These are phyloP conservation scores for Muscidifurax raptorellus DNA, from an alignment of 1,140 invertebrate genomes.

Conservation along the genomic window DNA sequence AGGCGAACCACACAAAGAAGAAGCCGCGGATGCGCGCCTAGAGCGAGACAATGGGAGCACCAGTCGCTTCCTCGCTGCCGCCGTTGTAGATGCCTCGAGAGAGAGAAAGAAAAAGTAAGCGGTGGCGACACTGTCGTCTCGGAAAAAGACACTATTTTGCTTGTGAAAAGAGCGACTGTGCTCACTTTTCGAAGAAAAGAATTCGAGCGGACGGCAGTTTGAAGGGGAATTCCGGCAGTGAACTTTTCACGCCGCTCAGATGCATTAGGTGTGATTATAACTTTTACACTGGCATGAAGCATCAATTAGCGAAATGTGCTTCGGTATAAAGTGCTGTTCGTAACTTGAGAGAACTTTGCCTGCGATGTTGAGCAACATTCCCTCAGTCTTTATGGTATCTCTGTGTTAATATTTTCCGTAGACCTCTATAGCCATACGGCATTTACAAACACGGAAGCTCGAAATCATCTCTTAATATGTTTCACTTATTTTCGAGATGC, in stretches of 20 bases:
- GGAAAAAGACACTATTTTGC: conserved; percentile 24
- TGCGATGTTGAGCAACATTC: too few species aligned
- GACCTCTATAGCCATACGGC: too few species aligned
- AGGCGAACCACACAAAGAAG: conserved; percentile 14
- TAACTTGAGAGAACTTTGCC: too few species aligned
- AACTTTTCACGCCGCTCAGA: background rate
- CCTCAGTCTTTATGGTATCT: too few species aligned
- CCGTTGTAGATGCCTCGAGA: background rate
- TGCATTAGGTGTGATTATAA: background rate
- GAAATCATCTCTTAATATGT: too few species aligned
- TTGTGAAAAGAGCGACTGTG: background rate
- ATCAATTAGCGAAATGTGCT: too few species aligned
- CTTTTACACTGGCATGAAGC: background rate
- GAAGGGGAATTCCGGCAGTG: background rate
- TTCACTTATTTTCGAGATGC: too few species aligned
- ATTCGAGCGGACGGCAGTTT: background rate
- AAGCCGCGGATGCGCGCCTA: background rate
- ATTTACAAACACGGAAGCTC: too few species aligned
- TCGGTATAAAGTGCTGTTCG: too few species aligned
- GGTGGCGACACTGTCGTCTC: background rate
- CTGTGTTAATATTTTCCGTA: too few species aligned
- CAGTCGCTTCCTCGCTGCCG: background rate
- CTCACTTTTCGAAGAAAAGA: background rate
- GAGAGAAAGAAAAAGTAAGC: background rate
- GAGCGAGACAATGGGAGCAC: conserved; percentile 20